Percentiles rank a stretch among this genome's conserved stretches.
Conservation (phyloP, 2,888 invertebrate genomes). For the Stramonita haemastoma region DNA sequence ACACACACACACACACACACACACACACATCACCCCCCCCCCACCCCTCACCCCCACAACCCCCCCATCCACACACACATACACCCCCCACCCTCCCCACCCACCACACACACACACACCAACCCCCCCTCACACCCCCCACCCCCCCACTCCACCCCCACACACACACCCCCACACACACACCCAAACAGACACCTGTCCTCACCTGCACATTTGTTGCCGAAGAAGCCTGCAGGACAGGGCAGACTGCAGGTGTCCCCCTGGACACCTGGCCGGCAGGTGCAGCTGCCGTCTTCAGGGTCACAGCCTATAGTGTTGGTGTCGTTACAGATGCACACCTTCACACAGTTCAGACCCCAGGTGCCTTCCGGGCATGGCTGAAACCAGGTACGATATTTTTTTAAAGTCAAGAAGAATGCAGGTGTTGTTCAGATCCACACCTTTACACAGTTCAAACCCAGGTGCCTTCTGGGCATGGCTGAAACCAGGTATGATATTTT, state of each 20-base stretch:
- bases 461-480: no score
- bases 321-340: slow-evolving; percentile 78
- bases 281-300: slow-evolving; percentile 71
- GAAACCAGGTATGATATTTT: no score
- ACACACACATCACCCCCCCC: no score
- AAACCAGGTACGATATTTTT: background rate
- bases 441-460: no score
- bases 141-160: background rate
- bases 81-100: background rate
- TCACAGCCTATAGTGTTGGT: slow-evolving; percentile 75
- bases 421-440: no score
- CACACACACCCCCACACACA: background rate
- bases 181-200: background rate
- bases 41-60: no score
- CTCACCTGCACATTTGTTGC: slow-evolving; percentile 57
- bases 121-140: background rate
- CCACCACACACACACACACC: background rate
- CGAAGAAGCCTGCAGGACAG: slow-evolving; percentile 57
- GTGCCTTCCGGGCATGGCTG: slow-evolving; percentile 71
- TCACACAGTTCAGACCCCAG: slow-evolving; percentile 75
- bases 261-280: slow-evolving; percentile 62
- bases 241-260: slow-evolving; percentile 54
- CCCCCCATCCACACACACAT: background rate
- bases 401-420: no score
- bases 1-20: no score